Percentiles rank a stretch among this genome's conserved stretches.
Evolutionary conservation across 2,888 invertebrate genomes (phyloP).

Genomic region (Ectemnius continuus): DNA sequence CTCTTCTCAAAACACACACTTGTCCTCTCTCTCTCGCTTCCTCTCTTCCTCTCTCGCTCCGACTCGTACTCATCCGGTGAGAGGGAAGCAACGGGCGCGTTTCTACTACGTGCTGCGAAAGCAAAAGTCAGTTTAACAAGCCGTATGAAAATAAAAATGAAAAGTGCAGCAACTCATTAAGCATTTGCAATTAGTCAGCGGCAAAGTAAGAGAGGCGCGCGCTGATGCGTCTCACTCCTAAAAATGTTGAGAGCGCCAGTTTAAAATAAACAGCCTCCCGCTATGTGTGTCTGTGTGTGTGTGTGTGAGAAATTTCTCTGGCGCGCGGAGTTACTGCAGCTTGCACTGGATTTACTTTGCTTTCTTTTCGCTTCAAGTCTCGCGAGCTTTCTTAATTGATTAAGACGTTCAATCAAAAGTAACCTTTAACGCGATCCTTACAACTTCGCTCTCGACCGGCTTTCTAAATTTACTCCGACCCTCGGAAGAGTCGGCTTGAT

Average conservation of each 20-base stretch:
- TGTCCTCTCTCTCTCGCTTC: not conserved
- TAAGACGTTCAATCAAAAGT: not conserved
- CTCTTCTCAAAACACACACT: conserved; percentile 29
- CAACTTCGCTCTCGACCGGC: too few species aligned
- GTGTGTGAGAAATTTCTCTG: too few species aligned
- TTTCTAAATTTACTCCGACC: too few species aligned
- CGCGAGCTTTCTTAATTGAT: not conserved
- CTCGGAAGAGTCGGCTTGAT: too few species aligned
- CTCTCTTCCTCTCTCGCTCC: not conserved
- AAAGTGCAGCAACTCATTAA: conserved; percentile 46
- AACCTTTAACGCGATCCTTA: too few species aligned
- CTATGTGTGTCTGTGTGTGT: not conserved
- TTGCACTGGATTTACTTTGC: too few species aligned
- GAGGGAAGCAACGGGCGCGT: conserved; percentile 5
- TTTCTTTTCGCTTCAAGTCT: not conserved
- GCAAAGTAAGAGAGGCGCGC: conserved; percentile 5
- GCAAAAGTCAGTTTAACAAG: conserved; percentile 54
- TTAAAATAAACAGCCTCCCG: not conserved
- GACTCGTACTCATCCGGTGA: too few species aligned
- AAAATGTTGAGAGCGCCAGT: not conserved
- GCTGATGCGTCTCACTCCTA: not conserved
- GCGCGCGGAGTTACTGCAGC: too few species aligned
- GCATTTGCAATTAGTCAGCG: conserved; percentile 40
- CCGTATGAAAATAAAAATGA: conserved; percentile 40
- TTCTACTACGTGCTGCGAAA: conserved; percentile 49